phyloP scores from a whole-genome alignment of 2,113 vertebrate species.

The Alethe diademata region DNA sequence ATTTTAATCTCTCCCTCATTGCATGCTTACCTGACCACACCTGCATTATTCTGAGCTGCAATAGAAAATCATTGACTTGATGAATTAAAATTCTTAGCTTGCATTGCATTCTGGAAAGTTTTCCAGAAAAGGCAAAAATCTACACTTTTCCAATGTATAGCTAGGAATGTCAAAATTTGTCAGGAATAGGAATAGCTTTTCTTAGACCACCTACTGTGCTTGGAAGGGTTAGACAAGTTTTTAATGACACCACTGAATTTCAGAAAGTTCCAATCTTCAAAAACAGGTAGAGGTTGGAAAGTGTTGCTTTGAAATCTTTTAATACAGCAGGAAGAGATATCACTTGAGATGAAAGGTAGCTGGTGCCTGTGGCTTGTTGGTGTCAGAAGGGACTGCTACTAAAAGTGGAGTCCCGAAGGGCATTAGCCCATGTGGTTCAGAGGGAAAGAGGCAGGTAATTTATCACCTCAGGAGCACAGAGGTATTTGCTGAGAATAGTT shows the following conservation, averaged over 20 bases:
- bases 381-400: not conserved
- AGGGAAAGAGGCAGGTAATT: not conserved
- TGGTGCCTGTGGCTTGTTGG: not conserved
- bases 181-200: not conserved
- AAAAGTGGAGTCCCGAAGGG: not conserved
- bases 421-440: not conserved
- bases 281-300: not conserved
- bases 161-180: not conserved
- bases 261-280: not conserved
- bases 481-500: not conserved
- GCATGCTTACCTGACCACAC: not conserved
- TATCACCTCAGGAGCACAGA: not conserved
- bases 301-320: not conserved
- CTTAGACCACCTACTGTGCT: not conserved
- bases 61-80: not conserved
- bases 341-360: not conserved
- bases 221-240: not conserved
- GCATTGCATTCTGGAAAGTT: not conserved
- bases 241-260: not conserved
- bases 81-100: not conserved
- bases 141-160: not conserved
- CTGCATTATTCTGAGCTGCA: not conserved
- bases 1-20: not conserved
- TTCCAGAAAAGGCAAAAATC: not conserved
- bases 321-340: not conserved